Evolutionary conservation across 2,888 invertebrate genomes (phyloP).

Genomic region (Anorthoa munda): DNA sequence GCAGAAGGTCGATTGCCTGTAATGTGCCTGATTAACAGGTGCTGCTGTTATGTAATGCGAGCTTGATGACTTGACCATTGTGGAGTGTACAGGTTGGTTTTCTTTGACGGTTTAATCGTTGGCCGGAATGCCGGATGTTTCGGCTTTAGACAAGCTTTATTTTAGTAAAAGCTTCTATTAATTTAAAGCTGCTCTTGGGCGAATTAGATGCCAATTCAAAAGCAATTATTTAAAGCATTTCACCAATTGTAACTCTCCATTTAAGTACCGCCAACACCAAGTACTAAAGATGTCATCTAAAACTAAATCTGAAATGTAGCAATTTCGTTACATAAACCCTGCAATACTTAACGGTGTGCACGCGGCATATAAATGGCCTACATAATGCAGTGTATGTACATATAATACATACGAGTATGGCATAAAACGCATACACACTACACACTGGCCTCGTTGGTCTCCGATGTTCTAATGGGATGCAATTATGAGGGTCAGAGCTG

Average conservation of each 20-base stretch:
- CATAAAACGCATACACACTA: constrained; percentile 53
- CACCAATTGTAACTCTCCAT: neutral
- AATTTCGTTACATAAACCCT: constrained; percentile 59
- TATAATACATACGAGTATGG: constrained; percentile 56
- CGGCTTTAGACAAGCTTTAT: neutral
- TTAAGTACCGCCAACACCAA: constrained; percentile 18
- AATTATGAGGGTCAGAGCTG: constrained; percentile 71
- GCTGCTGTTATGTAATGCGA: constrained; percentile 58
- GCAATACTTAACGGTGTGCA: constrained; percentile 43
- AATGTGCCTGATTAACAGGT: constrained; percentile 79
- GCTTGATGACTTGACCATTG: constrained; percentile 42
- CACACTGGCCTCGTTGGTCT: constrained; percentile 68
- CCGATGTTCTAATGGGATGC: constrained; percentile 67
- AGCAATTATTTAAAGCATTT: constrained; percentile 8
- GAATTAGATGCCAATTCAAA: neutral
- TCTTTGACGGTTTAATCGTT: neutral
- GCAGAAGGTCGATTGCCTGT: constrained; percentile 80
- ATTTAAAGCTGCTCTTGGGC: neutral
- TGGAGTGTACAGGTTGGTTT: constrained; percentile 11
- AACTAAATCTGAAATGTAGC: constrained; percentile 53
- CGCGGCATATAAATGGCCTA: constrained; percentile 56
- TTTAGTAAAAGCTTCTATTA: neutral
- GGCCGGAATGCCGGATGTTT: neutral
- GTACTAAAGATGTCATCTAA: constrained; percentile 57
- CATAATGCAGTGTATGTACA: constrained; percentile 53